A percentile compares a stretch with the other conserved stretches of the same genome.
Conservation (phyloP, 64 coral and sea anemone genomes). For the Stichodactyla mertensii region DNA sequence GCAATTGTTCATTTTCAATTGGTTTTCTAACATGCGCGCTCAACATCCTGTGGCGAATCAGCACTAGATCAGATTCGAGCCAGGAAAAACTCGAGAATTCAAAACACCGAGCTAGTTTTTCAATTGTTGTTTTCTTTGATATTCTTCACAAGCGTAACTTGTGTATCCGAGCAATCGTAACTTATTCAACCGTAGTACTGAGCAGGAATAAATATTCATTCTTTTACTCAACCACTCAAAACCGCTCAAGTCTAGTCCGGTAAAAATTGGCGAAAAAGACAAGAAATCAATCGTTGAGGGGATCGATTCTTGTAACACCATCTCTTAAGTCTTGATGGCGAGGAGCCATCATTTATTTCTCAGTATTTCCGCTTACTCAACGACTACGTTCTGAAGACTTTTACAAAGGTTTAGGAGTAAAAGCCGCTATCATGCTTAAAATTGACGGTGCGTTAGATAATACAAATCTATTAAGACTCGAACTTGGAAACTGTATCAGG, state of each 20-base stretch:
- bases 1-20: slow-evolving; percentile 21
- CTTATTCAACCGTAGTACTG: neutral
- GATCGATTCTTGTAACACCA: neutral
- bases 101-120: slow-evolving; percentile 1
- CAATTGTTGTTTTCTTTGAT: slow-evolving; percentile 8
- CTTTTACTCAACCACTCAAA: neutral
- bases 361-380: neutral
- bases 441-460: slow-evolving; percentile 7
- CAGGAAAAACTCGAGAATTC: neutral
- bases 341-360: neutral
- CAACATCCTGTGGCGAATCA: neutral
- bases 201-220: neutral
- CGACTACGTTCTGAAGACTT: neutral
- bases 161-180: neutral
- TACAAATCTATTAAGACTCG: slow-evolving; percentile 30
- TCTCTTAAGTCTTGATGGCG: neutral
- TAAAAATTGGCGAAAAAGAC: neutral
- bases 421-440: slow-evolving; percentile 18
- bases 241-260: neutral
- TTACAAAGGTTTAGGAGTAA: slow-evolving; percentile 9
- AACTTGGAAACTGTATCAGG: slow-evolving; percentile 30
- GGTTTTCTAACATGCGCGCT: neutral
- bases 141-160: neutral
- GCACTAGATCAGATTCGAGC: neutral
- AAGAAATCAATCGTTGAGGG: neutral